Evolutionary conservation across 2,888 invertebrate genomes (phyloP).

Genomic region (Drosophila rellima): DNA sequence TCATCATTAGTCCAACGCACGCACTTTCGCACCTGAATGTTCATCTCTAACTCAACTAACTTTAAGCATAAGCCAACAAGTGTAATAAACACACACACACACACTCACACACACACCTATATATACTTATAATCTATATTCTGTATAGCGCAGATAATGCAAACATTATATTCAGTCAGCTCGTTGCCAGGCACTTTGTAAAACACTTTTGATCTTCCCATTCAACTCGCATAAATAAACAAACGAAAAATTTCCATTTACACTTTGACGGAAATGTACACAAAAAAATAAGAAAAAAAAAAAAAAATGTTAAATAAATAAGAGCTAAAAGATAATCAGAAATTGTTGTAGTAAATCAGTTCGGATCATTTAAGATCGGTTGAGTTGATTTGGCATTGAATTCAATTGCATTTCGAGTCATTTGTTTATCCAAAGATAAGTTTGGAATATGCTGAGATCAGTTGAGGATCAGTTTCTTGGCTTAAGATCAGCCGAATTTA

Average conservation of each 20-base stretch:
- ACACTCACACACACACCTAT: neutral
- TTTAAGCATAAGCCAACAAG: constrained; percentile 18
- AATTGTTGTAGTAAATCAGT: constrained; percentile 3
- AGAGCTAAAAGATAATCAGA: neutral
- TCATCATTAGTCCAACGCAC: constrained; percentile 25
- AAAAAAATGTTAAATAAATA: too few species aligned
- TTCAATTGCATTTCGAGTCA: neutral
- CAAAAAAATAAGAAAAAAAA: too few species aligned
- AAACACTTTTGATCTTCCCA: constrained; percentile 9
- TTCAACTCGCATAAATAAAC: neutral
- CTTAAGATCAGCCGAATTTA: neutral
- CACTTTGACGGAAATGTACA: constrained; percentile 4
- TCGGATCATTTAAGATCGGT: neutral
- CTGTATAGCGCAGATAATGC: constrained; percentile 9
- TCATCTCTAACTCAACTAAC: constrained; percentile 28
- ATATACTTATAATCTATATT: neutral
- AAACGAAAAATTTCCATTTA: constrained; percentile 12
- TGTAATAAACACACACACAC: constrained; percentile 11
- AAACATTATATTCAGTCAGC: neutral
- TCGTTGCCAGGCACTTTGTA: constrained; percentile 14
- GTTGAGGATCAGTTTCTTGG: neutral
- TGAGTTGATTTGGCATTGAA: neutral
- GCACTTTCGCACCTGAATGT: constrained; percentile 43
- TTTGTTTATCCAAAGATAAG: neutral
- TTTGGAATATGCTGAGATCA: neutral